Evolutionary conservation across 2,113 vertebrate genomes (phyloP), one percentile per base, ranked within the genome.

Genomic region (Agapornis roseicollis): DNA sequence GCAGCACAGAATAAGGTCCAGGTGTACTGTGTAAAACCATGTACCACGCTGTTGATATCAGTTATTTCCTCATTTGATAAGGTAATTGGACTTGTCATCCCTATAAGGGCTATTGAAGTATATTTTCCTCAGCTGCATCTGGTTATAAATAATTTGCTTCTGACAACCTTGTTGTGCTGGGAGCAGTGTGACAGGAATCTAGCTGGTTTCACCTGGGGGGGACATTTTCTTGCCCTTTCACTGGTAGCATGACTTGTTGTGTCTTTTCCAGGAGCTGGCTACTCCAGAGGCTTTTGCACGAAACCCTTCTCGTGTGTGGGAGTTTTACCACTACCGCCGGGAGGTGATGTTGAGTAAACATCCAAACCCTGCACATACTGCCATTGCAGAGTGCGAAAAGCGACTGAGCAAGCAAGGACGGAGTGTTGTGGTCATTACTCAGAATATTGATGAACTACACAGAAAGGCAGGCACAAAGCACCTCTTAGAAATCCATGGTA

Each of bases 391-490:
- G 93, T 99, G 99, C 1, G 99, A 99, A 91, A 96, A 97, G 31
- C 98, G 98, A 5, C 98, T 99, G 80, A 98, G 96, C 84, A 97
- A 97, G 80, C 99, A 99, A 90, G 99, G 99, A 0, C 98, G 99
- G 52, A 97, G 97, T 0, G 97, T 99, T 33, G 98, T 98, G 25
- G 98, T 99, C 88, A 99, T 99, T 89, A 99, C 99, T 0, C 99
- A 99, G 98, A 99, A 99, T 91, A 99, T 99, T 0, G 99, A 99
- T 16, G 99, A 99, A 53, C 98, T 99, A 41, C 99, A 99, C 96
- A 98, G 95, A 42, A 98, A 98, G 91, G 99, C 99, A 14, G 99
- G 99, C 71, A 99, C 99, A 71, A 99, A 98, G 94, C 97, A 98
- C 66, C 97, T 99, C 85, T 97, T 99, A 69, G 99, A 98, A 94